Base-by-base conservation (phyloP, 2,888 invertebrate genomes). In the Anticlea derivata region DNA sequence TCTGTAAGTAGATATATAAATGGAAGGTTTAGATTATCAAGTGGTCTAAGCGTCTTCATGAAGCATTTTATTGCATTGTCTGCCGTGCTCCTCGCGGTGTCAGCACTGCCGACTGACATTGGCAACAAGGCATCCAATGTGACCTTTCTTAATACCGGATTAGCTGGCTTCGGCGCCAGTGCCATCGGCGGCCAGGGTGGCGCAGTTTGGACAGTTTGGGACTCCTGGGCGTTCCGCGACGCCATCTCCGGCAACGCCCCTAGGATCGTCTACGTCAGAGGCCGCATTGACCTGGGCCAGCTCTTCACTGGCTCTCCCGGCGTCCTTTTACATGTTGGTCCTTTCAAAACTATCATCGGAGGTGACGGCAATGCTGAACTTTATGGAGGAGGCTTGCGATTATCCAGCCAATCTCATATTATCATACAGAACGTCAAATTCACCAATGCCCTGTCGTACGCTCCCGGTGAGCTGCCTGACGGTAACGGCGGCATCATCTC, bases 401-500 rank as follows among this genome's bases (percentile, higher is more conserved):
- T 47, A n/a, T 1, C 2, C 5, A 5, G 1, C 3, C 7, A 1
- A 5, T 11, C 3, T 0, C 46, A 60, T 0, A 27, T 60, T 20
- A 52, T 57, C 10, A 23, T 60, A 29, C 22, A 43, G 3, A 46
- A 60, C 23, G 13, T 60, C 1, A 57, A 41, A 12, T 48, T 60
- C 29, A 41, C 35, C 24, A 60, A 60, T 17, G 46, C 48, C 6
- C 3, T 60, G 1, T 52, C 51, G 7, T 60, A 50, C 44, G 60
- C 47, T 8, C 47, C 50, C 1, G 45, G 50, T 1, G 60, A 57
- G 20, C 50, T 8, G 17, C 56, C 54, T 10, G 38, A 55, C 20
- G 60, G 60, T 5, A 48, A 31, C 34, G 60, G 60, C 12, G 54
- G 54, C 5, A 60, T 60, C 11, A 22, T 45, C 10, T 39, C 31